A percentile compares a stretch with the other conserved stretches of the same genome.
Evolutionary conservation across 2,888 invertebrate species (phyloP).

Genomic region (Volucella inflata): DNA sequence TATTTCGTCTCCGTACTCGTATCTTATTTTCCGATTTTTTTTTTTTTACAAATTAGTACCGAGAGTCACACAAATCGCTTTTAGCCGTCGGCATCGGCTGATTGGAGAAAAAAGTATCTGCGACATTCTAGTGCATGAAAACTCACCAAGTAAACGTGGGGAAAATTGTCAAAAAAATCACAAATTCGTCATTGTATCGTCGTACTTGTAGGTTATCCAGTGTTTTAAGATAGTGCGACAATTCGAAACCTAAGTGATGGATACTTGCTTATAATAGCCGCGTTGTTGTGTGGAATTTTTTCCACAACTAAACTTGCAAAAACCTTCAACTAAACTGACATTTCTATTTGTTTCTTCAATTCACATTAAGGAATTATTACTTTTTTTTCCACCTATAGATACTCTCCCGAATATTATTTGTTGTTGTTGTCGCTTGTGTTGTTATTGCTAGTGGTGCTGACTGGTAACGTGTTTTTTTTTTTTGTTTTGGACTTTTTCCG

Average conservation of each 20-base stretch:
- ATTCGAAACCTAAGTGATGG: conserved; percentile 7
- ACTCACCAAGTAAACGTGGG: not conserved
- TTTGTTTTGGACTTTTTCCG: conserved; percentile 38
- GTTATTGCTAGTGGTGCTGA: not conserved
- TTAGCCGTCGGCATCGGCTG: conserved; percentile 35
- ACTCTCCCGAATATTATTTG: conserved; percentile 49
- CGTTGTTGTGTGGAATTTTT: conserved; percentile 67
- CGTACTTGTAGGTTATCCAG: not conserved
- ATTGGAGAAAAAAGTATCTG: conserved; percentile 17
- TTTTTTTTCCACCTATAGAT: conserved; percentile 18
- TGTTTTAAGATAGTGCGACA: not conserved
- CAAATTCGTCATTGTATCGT: not conserved
- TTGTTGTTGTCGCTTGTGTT: conserved; percentile 27
- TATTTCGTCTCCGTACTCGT: not conserved
- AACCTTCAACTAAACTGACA: conserved; percentile 79
- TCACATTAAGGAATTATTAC: conserved; percentile 76
- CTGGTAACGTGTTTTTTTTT: not conserved
- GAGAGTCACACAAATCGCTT: not conserved
- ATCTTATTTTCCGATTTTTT: not conserved
- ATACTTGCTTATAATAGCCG: conserved; percentile 59
- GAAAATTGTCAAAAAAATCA: conserved; percentile 1
- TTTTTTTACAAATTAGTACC: conserved; percentile 13
- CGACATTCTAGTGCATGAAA: not conserved
- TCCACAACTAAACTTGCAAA: conserved; percentile 78
- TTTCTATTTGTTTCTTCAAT: conserved; percentile 77